Evolutionary conservation across 2,797 vertebrate genomes (phyloP).

Genomic region (Echiichthys vipera): DNA sequence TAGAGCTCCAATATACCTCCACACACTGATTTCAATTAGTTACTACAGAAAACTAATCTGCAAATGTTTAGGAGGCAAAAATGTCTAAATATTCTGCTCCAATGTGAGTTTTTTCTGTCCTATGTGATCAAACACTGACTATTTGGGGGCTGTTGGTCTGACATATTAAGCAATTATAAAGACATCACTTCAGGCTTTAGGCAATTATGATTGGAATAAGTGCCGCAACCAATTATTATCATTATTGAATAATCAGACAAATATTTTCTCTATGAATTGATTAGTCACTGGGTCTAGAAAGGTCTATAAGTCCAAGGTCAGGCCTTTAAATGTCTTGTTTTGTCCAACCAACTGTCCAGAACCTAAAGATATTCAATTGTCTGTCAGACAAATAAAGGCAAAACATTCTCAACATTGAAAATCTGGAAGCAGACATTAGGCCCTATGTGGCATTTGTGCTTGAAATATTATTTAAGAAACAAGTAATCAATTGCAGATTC

Average conservation of each 20-base stretch:
- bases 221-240: neutral
- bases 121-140: neutral
- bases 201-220: neutral
- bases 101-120: no score
- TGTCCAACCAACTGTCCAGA: no score
- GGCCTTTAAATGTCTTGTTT: neutral
- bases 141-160: neutral
- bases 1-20: neutral
- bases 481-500: no score
- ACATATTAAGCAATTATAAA: neutral
- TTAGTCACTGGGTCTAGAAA: neutral
- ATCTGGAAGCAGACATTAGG: no score
- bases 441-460: no score
- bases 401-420: no score
- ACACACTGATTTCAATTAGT: neutral
- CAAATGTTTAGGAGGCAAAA: neutral
- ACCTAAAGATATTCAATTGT: no score
- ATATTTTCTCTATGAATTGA: neutral
- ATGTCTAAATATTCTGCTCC: neutral
- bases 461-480: no score
- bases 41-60: neutral
- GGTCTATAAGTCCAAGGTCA: neutral
- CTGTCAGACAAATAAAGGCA: no score
- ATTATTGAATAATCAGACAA: neutral
- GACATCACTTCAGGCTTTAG: neutral